These are phyloP conservation scores for Picus viridis DNA, from an alignment of 2,797 vertebrate species.

Conservation along the genomic window DNA sequence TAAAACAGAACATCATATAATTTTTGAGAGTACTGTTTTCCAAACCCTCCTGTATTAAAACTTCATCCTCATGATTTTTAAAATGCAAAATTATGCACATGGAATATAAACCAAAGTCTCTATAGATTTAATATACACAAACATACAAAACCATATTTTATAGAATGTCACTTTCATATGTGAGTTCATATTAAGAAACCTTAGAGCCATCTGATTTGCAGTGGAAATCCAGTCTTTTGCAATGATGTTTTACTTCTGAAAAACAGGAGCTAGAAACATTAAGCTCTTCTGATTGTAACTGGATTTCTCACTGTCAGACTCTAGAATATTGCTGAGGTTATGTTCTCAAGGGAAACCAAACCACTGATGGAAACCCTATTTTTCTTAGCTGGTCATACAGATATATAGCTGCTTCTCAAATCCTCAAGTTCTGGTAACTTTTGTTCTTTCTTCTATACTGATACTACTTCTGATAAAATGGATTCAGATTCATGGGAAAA, in stretches of 20 bases:
- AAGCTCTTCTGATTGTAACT: neutral
- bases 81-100: conserved; percentile 25
- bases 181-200: conserved; percentile 59
- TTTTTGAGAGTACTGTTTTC: conserved; percentile 11
- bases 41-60: conserved; percentile 14
- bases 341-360: neutral
- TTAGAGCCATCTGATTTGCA: neutral
- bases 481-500: neutral
- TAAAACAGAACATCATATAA: neutral
- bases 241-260: neutral
- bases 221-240: neutral
- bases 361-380: neutral
- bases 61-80: conserved; percentile 8
- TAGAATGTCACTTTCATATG: conserved; percentile 45
- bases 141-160: neutral
- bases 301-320: neutral
- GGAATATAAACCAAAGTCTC: conserved; percentile 39
- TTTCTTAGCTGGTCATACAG: neutral
- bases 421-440: neutral
- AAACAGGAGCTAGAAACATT: conserved; percentile 1
- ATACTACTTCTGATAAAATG: neutral
- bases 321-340: neutral
- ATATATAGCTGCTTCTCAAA: neutral
- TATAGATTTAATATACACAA: neutral
- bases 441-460: neutral